These are phyloP conservation scores for Contarinia nasturtii DNA, from an alignment of 1,140 invertebrate genomes.

Conservation along the genomic window DNA sequence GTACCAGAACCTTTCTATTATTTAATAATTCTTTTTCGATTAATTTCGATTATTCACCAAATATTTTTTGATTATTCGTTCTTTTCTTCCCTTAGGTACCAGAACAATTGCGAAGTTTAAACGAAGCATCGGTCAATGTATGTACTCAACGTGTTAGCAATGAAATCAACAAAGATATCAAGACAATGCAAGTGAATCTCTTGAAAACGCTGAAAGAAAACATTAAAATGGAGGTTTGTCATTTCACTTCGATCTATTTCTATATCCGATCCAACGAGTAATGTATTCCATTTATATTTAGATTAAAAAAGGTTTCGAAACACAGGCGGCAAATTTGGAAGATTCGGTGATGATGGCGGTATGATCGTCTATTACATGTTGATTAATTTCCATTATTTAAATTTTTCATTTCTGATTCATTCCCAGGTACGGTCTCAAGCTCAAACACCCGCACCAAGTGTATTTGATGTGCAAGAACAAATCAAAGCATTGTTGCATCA, in stretches of 20 bases:
- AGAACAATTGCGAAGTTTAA: neutral
- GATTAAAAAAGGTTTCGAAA: constrained; percentile 33
- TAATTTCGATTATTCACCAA: too few species aligned
- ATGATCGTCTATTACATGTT: too few species aligned
- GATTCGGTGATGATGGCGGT: constrained; percentile 34
- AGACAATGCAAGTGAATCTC: constrained; percentile 17
- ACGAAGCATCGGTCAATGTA: neutral
- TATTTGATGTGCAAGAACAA: constrained; percentile 42
- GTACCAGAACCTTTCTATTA: neutral
- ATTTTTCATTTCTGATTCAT: too few species aligned
- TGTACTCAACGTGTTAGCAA: constrained; percentile 5
- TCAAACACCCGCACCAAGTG: constrained; percentile 38
- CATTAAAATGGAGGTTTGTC: constrained; percentile 12
- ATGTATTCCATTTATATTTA: constrained; percentile 10
- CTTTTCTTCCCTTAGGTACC: too few species aligned
- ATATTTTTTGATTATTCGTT: too few species aligned
- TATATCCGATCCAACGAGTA: too few species aligned
- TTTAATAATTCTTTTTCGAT: too few species aligned
- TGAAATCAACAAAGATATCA: constrained; percentile 19
- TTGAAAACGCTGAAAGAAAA: constrained; percentile 18
- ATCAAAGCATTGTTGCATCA: constrained; percentile 50
- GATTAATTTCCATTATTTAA: too few species aligned
- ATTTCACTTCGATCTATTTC: too few species aligned
- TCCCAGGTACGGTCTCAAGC: constrained; percentile 52
- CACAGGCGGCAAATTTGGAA: constrained; percentile 34